These are phyloP conservation scores for Cephalophus harveyi DNA, from an alignment of 2,113 vertebrate species.

Conservation along the genomic window DNA sequence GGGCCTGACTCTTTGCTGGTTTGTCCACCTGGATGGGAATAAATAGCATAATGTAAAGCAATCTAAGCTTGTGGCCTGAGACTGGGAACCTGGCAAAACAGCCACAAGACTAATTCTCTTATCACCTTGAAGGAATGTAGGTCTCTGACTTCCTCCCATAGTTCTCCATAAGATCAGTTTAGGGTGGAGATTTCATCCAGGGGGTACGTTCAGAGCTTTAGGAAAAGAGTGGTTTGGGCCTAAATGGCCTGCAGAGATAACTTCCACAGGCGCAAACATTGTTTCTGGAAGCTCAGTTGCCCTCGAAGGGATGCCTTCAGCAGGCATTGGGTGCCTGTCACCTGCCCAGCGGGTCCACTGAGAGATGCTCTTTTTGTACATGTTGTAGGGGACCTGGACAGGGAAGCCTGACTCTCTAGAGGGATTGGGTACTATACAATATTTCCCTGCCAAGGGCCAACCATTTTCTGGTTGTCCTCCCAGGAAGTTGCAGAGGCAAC, in stretches of 20 bases:
- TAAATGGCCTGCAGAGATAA: not conserved
- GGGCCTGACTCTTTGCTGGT: not conserved
- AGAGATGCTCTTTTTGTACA: not conserved
- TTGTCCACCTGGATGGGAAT: not conserved
- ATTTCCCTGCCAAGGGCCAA: not conserved
- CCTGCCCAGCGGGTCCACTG: not conserved
- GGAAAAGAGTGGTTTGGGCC: not conserved
- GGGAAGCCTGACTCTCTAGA: not conserved
- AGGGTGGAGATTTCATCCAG: not conserved
- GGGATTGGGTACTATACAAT: not conserved
- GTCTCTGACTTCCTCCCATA: not conserved
- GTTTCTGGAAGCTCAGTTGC: not conserved
- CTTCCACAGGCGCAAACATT: not conserved
- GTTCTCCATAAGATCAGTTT: not conserved
- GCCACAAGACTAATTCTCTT: not conserved
- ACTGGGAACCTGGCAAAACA: not conserved
- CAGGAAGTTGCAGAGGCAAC: not conserved
- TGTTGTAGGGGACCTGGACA: not conserved
- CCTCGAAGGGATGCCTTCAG: not conserved
- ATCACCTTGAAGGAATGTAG: not conserved
- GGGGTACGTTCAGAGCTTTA: not conserved
- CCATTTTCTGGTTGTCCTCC: not conserved
- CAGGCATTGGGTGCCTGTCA: not conserved
- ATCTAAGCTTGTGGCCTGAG: not conserved
- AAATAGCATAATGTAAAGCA: not conserved